Conservation (phyloP, 2,113 vertebrate species). For the Mesocricetus auratus region DNA sequence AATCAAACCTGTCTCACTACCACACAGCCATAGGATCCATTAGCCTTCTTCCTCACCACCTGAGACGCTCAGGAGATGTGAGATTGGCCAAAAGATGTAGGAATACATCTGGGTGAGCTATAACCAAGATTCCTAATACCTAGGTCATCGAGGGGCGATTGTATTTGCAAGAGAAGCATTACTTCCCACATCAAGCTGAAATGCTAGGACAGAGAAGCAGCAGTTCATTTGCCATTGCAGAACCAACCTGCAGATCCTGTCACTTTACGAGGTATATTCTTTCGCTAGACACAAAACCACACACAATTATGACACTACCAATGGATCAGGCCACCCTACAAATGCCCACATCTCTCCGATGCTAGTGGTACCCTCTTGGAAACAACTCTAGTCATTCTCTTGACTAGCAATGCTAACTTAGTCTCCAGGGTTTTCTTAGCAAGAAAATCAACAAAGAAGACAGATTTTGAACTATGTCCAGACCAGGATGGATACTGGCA, state of each 20-base stretch:
- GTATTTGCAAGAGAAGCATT: conserved; percentile 21
- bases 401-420: neutral
- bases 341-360: neutral
- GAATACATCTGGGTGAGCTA: neutral
- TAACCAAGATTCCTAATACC: neutral
- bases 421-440: neutral
- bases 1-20: neutral
- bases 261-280: neutral
- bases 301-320: conserved; percentile 39
- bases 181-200: neutral
- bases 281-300: conserved; percentile 18
- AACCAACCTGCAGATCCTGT: neutral
- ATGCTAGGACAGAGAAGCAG: neutral
- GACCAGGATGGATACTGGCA: neutral
- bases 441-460: neutral
- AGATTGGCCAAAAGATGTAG: neutral
- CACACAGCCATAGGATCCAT: neutral
- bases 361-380: neutral
- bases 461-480: neutral
- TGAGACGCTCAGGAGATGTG: neutral
- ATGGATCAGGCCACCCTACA: neutral
- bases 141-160: conserved; percentile 7
- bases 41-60: neutral
- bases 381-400: neutral
- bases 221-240: neutral